These are phyloP conservation scores for Brachypodius melanocephalos DNA, from an alignment of 2,113 vertebrate genomes.

Conservation along the genomic window DNA sequence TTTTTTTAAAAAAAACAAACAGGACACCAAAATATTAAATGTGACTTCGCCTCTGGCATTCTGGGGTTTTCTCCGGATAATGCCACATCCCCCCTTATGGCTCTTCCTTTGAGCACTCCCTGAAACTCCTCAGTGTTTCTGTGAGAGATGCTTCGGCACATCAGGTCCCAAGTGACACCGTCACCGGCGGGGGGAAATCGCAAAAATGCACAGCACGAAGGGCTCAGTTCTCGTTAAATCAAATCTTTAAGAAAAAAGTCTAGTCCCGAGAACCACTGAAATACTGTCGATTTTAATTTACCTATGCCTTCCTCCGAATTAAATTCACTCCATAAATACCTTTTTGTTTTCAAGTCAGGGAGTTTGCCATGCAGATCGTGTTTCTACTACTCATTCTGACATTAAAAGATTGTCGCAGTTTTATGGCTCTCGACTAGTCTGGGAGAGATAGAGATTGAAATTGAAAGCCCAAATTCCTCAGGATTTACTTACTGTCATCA, in stretches of 20 bases:
- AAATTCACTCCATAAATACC: background rate
- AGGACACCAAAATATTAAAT: background rate
- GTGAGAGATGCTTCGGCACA: background rate
- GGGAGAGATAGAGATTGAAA: background rate
- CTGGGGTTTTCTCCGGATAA: background rate
- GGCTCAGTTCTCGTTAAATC: background rate
- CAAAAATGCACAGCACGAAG: background rate
- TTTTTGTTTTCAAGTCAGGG: background rate
- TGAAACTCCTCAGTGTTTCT: background rate
- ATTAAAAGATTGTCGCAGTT: background rate
- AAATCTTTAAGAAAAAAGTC: background rate
- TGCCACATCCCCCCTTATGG: too few relatives aligned
- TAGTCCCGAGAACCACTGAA: background rate
- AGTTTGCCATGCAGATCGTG: background rate
- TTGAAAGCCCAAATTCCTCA: background rate
- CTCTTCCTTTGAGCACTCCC: background rate
- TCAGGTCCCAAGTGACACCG: background rate
- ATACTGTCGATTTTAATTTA: background rate
- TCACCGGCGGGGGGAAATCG: accelerated
- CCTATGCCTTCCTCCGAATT: background rate
- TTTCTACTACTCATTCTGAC: background rate
- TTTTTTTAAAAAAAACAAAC: background rate
- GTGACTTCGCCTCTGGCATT: background rate
- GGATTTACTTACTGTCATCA: background rate
- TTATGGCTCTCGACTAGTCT: background rate